phyloP scores from a whole-genome alignment of 2,888 invertebrate species.

The Phalera bucephala region DNA sequence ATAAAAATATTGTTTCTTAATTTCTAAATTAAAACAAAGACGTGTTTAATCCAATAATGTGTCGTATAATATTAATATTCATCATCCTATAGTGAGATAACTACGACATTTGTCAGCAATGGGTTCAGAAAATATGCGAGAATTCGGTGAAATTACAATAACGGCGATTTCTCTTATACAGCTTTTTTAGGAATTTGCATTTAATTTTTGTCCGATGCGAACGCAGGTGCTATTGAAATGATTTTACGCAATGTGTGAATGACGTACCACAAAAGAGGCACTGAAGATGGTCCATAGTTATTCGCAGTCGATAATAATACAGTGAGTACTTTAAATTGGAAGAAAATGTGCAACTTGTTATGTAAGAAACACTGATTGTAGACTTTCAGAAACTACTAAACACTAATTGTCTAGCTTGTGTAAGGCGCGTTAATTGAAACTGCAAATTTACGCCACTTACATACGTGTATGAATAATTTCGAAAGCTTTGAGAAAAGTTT shows the following conservation, averaged over 20 bases:
- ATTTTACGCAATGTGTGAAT: constrained; percentile 8
- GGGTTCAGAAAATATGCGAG: constrained; percentile 43
- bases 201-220: constrained; percentile 24
- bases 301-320: too few relatives aligned
- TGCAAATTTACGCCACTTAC: not conserved
- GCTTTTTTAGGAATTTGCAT: constrained; percentile 21
- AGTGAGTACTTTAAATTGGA: not conserved
- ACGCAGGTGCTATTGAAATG: constrained; percentile 10
- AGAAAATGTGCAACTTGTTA: not conserved
- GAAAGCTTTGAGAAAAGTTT: not conserved
- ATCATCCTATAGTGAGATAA: constrained; percentile 31
- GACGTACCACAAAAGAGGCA: too few relatives aligned
- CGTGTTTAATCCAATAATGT: constrained; percentile 11
- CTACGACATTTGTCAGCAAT: constrained; percentile 30
- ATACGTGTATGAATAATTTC: not conserved
- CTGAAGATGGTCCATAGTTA: too few relatives aligned
- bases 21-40: constrained; percentile 14
- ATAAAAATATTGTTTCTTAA: constrained; percentile 12
- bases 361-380: not conserved
- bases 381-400: not conserved
- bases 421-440: not conserved
- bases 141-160: constrained; percentile 47
- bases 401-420: not conserved
- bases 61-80: constrained; percentile 51
- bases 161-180: constrained; percentile 33